phyloP scores from a whole-genome alignment of 2,797 vertebrate species.

The Phataginus tricuspis region DNA sequence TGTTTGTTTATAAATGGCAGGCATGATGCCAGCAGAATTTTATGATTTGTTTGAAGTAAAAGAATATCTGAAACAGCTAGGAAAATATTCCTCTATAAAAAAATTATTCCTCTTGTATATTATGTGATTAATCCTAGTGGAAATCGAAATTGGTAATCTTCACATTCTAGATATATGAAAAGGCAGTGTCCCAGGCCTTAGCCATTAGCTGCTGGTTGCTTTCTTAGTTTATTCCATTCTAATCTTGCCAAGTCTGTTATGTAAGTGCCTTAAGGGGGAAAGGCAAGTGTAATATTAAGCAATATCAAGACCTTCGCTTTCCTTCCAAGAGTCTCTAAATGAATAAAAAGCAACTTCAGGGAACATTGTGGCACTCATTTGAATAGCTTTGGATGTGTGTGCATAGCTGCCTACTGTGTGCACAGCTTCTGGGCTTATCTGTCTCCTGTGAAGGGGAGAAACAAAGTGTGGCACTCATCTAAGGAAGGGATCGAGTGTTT shows the following conservation, averaged over 20 bases:
- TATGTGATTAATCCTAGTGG: conserved; percentile 22
- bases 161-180: neutral
- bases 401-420: neutral
- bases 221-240: conserved; percentile 7
- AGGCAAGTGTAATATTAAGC: neutral
- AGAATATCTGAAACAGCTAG: conserved; percentile 3
- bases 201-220: neutral
- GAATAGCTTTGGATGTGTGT: neutral
- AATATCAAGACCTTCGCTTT: conserved; percentile 45
- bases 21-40: neutral
- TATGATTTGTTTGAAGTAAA: conserved; percentile 30
- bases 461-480: neutral
- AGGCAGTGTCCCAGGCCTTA: neutral
- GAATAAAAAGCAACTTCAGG: conserved; percentile 19
- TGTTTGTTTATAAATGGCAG: neutral
- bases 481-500: neutral
- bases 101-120: neutral
- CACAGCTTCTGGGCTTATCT: neutral
- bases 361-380: neutral
- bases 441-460: neutral
- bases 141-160: conserved; percentile 24
- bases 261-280: conserved; percentile 7
- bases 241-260: neutral
- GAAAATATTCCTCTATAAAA: conserved; percentile 24
- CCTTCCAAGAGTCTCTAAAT: neutral